Base-by-base conservation (phyloP, 2,113 vertebrate species). In the Gracilinanus agilis region DNA sequence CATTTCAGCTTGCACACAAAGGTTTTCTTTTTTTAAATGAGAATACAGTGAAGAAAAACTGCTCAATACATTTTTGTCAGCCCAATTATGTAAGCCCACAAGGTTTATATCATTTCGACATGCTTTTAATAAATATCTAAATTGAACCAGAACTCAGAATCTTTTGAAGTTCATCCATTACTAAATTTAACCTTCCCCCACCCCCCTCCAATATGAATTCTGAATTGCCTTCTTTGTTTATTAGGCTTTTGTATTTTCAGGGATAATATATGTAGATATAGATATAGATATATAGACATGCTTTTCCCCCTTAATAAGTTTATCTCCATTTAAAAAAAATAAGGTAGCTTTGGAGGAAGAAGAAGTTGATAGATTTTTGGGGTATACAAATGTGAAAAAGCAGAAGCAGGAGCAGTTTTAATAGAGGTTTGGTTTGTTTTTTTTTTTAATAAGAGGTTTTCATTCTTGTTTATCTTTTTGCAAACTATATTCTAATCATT, bases 71-170 rank as follows among this genome's bases (percentile, higher is more conserved):
- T 40, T n/a, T 29, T 91, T 90, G 67, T 90, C 89, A 96, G 88
- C 25, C 93, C 91, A 94, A 54, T 95, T 95, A 91, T 95, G 90
- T 94, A 92, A 90, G 49, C 88, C 91, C 92, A 92, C 16, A 0
- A 97, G 88, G 97, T 96, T 96, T 96, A 88, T 93, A 95, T 96
- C 93, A 95, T 94, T 95, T 96, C 5, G 12, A 96, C 92, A 94
- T 93, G 93, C 94, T 94, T 96, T 94, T 94, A 97, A 89, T 92
- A 97, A 96, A 44, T 95, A 96, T 94, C 93, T 97, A 97, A 97
- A 94, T 55, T 96, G 95, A 97, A 97, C 94, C 93, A 94, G 95
- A 95, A 49, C 91, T 91, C 92, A 44, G 95, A 94, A 89, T 54
- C 5, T 1, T 95, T 96, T 96, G 96, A 96, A 95, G 95, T 94